A percentile compares a stretch with the other conserved stretches of the same genome.
These are phyloP conservation scores for Pharmacophagus antenor DNA, from an alignment of 2,888 invertebrate species.

Conservation along the genomic window DNA sequence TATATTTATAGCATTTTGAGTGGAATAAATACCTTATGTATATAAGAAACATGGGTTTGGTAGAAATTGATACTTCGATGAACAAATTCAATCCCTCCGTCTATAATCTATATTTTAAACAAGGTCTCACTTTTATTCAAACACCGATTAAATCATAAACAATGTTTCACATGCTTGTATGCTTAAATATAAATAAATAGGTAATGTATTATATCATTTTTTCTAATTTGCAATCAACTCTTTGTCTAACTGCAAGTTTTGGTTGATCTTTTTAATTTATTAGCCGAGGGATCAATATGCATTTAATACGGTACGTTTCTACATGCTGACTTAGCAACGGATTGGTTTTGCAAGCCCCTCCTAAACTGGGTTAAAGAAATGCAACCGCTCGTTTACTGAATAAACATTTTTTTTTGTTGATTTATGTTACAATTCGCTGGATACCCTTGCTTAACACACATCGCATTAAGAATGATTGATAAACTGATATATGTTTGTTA, in stretches of 20 bases:
- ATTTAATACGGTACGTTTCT: neutral
- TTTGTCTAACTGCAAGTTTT: neutral
- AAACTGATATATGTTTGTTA: neutral
- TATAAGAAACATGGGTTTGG: too few relatives aligned
- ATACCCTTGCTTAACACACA: slow-evolving; percentile 4
- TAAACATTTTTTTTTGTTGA: slow-evolving; percentile 24
- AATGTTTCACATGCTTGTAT: too few relatives aligned
- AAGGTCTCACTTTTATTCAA: too few relatives aligned
- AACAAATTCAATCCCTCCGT: too few relatives aligned
- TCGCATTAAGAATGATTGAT: neutral
- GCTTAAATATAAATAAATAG: neutral
- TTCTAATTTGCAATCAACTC: neutral
- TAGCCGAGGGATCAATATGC: slow-evolving; percentile 1
- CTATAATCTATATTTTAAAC: too few relatives aligned
- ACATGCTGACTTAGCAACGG: slow-evolving; percentile 15
- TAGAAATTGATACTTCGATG: too few relatives aligned
- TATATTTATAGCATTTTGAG: too few relatives aligned
- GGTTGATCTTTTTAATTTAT: neutral
- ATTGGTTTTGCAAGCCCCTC: slow-evolving; percentile 25
- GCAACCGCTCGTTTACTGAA: slow-evolving; percentile 21
- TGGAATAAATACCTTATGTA: too few relatives aligned
- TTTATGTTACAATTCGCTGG: slow-evolving; percentile 1
- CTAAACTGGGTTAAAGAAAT: slow-evolving; percentile 30
- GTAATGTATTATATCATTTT: too few relatives aligned
- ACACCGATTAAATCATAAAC: too few relatives aligned